Percentiles rank a stretch among this genome's conserved stretches.
phyloP scores from a whole-genome alignment of 35 echinoderm and acorn worm species.

The Chiridota heheva region DNA sequence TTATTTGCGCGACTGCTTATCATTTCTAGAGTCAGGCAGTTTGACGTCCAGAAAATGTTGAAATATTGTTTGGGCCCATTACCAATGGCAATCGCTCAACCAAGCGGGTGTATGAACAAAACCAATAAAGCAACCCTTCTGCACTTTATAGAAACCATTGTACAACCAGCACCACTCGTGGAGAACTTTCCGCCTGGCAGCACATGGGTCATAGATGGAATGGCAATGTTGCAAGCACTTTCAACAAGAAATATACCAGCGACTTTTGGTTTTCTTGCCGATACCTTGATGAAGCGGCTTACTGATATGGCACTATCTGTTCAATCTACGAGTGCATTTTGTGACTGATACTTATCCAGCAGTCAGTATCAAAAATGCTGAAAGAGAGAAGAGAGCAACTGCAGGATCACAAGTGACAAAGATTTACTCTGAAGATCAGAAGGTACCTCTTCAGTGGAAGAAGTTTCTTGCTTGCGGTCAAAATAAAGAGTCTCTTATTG shows the following conservation, averaged over 20 bases:
- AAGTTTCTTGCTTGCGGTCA: slow-evolving; percentile 48
- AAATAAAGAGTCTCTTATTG: slow-evolving; percentile 47
- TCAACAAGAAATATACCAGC: neutral
- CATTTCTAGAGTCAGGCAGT: slow-evolving; percentile 36
- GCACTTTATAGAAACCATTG: slow-evolving; percentile 36
- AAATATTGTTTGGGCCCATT: slow-evolving; percentile 40
- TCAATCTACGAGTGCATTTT: slow-evolving; percentile 26
- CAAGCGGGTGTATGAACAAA: slow-evolving; percentile 54
- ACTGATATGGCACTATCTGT: neutral
- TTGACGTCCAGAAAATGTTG: slow-evolving; percentile 51
- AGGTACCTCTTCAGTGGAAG: slow-evolving; percentile 63
- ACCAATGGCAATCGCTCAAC: slow-evolving; percentile 28
- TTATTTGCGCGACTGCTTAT: slow-evolving; percentile 61
- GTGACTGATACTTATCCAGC: slow-evolving; percentile 46
- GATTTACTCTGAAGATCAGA: slow-evolving; percentile 57
- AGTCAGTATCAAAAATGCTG: slow-evolving; percentile 40
- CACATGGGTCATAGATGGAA: slow-evolving; percentile 43
- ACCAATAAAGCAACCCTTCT: slow-evolving; percentile 53
- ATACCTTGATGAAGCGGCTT: neutral
- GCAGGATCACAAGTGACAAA: slow-evolving; percentile 14
- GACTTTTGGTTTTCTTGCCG: neutral
- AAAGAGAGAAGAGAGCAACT: neutral
- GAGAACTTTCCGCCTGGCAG: slow-evolving; percentile 9
- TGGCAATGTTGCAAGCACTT: slow-evolving; percentile 47
- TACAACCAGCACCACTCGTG: neutral